Evolutionary conservation across 2,797 vertebrate species (phyloP).

Genomic region (Zalophus californianus): DNA sequence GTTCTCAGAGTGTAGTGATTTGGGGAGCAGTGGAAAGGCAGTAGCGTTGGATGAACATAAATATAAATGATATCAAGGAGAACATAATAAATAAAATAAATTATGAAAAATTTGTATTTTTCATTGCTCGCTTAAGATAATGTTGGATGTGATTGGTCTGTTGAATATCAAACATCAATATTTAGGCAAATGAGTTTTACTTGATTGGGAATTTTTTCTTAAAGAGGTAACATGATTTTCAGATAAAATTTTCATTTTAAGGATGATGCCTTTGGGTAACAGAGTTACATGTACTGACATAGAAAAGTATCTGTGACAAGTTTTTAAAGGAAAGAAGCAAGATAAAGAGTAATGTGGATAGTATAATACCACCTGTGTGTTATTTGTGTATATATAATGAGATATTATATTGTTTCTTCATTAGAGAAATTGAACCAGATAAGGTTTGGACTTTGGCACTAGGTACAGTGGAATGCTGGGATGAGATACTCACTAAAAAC

Average conservation of each 20-base stretch:
- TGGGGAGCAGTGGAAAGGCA: neutral
- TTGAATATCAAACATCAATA: neutral
- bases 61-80: neutral
- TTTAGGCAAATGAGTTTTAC: conserved; percentile 25
- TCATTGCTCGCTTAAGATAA: neutral
- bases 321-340: neutral
- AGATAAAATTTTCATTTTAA: conserved; percentile 32
- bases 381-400: neutral
- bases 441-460: neutral
- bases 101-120: neutral
- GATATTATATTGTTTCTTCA: conserved; percentile 10
- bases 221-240: conserved; percentile 43
- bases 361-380: neutral
- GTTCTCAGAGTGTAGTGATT: neutral
- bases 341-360: neutral
- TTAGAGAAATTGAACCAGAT: neutral
- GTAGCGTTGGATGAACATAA: neutral
- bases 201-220: conserved; percentile 26
- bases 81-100: conserved; percentile 7
- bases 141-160: neutral
- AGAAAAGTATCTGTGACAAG: neutral
- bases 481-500: neutral
- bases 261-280: neutral
- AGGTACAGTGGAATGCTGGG: neutral
- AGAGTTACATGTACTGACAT: neutral